These are phyloP conservation scores for Tragelaphus imberbis DNA, from an alignment of 2,113 vertebrate genomes.

Conservation along the genomic window DNA sequence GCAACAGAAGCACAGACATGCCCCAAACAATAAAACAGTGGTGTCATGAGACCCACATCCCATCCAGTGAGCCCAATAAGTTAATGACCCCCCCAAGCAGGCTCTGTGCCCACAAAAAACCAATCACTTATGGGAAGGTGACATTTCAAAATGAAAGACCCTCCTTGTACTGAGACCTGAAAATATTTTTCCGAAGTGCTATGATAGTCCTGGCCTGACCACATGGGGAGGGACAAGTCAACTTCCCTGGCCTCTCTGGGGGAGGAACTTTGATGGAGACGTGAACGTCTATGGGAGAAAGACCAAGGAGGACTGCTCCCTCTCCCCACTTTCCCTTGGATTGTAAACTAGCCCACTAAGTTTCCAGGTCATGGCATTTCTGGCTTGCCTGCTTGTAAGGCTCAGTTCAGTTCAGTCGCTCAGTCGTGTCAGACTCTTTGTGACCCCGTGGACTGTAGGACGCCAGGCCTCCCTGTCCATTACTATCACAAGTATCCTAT, in stretches of 20 bases:
- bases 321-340: not conserved
- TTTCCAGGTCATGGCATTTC: not conserved
- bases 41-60: not conserved
- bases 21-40: not conserved
- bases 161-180: not conserved
- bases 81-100: not conserved
- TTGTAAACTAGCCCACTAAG: not conserved
- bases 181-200: not conserved
- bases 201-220: not conserved
- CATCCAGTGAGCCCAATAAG: not conserved
- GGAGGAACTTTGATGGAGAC: not conserved
- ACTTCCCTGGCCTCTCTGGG: not conserved
- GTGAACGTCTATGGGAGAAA: rapidly evolving
- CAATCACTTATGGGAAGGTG: not conserved
- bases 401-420: not conserved
- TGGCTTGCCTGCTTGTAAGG: not conserved
- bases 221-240: not conserved
- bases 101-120: not conserved
- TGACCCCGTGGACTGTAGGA: not conserved
- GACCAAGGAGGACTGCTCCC: not conserved
- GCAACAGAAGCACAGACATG: not conserved
- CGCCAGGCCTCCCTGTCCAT: not conserved
- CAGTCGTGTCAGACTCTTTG: not conserved
- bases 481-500: not conserved
- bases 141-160: not conserved